Conservation (phyloP, 2,888 invertebrate genomes). For the Arctia plantaginis region DNA sequence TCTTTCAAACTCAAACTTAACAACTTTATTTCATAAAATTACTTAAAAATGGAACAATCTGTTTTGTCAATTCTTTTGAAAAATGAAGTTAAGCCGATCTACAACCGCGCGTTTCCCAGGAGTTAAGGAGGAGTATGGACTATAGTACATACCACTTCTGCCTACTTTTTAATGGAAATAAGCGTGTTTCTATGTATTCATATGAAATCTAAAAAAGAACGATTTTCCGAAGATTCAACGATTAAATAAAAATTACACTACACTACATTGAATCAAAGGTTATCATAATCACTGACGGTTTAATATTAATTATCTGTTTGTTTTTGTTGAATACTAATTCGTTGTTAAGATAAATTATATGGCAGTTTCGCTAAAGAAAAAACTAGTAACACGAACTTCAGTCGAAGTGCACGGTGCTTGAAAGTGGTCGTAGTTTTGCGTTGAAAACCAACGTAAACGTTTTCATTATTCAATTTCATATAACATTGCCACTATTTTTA, state of each 20-base stretch:
- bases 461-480: not conserved
- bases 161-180: too few species aligned
- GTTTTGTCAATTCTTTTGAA: too few species aligned
- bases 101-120: too few species aligned
- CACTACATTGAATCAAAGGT: not conserved
- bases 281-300: not conserved
- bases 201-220: too few species aligned
- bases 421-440: not conserved
- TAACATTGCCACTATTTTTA: not conserved
- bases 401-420: not conserved
- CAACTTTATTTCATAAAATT: too few species aligned
- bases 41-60: too few species aligned
- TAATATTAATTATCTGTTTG: not conserved
- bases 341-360: not conserved
- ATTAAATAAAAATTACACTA: not conserved
- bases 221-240: not conserved
- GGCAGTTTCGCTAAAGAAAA: not conserved
- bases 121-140: too few species aligned
- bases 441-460: not conserved
- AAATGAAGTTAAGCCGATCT: too few species aligned
- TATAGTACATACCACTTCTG: too few species aligned
- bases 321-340: not conserved
- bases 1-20: too few species aligned
- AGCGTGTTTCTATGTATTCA: too few species aligned
- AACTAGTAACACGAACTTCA: not conserved